Evolutionary conservation across 2,888 invertebrate genomes (phyloP), one percentile per base, ranked within the genome.

Genomic region (Amphipyra berbera): DNA sequence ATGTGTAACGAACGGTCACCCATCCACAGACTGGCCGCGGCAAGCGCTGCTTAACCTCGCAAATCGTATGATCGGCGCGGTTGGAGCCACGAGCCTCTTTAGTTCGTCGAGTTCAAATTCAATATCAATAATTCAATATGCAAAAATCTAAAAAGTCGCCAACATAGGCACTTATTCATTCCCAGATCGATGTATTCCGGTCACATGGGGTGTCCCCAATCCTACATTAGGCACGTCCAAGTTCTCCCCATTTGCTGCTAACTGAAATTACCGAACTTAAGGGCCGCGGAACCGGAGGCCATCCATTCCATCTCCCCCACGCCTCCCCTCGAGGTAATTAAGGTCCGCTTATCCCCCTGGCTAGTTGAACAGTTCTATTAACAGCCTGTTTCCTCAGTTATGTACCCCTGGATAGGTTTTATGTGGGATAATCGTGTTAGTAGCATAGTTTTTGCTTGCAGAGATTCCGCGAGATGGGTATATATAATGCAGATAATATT

Each of bases 261-360:
- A 87, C 86, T 81, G 83, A 83, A 88, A 88, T 89, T 83, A 85
- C 84, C 73, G 77, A 88, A 86, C 84, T 86, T 86, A 80, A 84
- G 84, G 82, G 80, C 73, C 77, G 56, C 59, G 79, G 67, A 82
- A 79, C 79, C 79, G 80, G 86, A 78, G 78, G 83, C 83, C 83
- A 88, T 88, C 78, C 66, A 85, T 89, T 87, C 83, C 87, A 85
- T 84, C 74, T 52, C 57, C 57, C 59, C 64, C 65, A n/a, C 61
- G 47, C 71, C 48, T 45, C 46, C 69, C 60, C 58, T 62, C 48
- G 58, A 52, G 61, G 81, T 88, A 88, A 89, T 89, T 88, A 88
- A 85, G 81, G 78, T 41, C 60, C 75, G 78, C 73, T 85, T 87
- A 85, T 85, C 82, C 85, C 73, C 60, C 72, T 69, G 65, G 63